Base-by-base conservation (phyloP, 2,888 invertebrate species). In the Drosophila nr. perissopoda region DNA sequence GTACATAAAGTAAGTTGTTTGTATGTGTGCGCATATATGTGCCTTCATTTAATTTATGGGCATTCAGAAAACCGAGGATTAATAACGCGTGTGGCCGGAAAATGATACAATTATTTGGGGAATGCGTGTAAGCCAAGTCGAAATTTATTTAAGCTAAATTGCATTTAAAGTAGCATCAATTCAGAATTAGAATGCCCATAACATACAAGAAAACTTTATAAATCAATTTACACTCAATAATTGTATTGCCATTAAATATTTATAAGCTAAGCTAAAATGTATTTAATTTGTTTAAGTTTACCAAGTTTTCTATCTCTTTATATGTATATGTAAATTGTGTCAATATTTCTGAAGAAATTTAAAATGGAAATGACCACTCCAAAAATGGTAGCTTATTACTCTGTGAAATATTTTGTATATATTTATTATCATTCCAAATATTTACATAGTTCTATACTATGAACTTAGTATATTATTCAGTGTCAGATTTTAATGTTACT, bases 11-110 rank as follows among this genome's bases (percentile, higher is more conserved):
- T 5, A 31, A 18, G 18, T 29, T 57, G 2, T 2, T 40, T n/a
- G 10, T 4, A 27, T 49, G 18, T 58, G 58, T n/a, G n/a, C 16
- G 25, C 4, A 16, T 8, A 25, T 63, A 51, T 33, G 57, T 66
- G 59, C 25, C 25, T 48, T 31, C 13, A 16, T 18, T 13, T 46
- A 70, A 70, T 74, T 70, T 81, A 64, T 77, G 59, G 62, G 46
- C 59, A 54, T 59, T 21, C 42, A n/a, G 49, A 25, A 56, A 54
- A 56, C 36, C 18, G 21, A n/a, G 29, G 31, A 59, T 60, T 65
- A 62, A 58, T 65, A 56, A 49, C 48, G 56, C 51, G 13, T 27
- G 13, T 29, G 21, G 8, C 46, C 7, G 2, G 16, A 16, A 46
- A 25, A 21, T 46, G 16, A 16, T 25, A 16, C 8, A 46, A 25